Evolutionary conservation across 2,113 vertebrate species (phyloP).

Genomic region (Laticauda colubrina): DNA sequence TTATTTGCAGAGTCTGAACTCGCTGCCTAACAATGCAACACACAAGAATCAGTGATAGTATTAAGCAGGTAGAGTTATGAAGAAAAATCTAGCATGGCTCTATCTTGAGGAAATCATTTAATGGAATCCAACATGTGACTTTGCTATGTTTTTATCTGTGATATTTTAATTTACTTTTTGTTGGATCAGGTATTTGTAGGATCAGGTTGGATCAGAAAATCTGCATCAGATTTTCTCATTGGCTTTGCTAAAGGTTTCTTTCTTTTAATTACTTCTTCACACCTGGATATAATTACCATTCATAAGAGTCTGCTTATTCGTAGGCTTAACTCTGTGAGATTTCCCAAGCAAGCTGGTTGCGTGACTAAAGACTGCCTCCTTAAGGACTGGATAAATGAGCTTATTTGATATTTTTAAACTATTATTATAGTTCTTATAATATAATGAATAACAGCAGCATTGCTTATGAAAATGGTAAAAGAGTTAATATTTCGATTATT

Average conservation of each 20-base stretch:
- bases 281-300: conserved; percentile 45
- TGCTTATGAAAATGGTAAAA: conserved; percentile 53
- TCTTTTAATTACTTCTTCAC: conserved; percentile 29
- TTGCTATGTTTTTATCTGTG: neutral
- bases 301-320: conserved; percentile 34
- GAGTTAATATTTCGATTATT: conserved; percentile 45
- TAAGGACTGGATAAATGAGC: conserved; percentile 60
- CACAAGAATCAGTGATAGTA: neutral
- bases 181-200: neutral
- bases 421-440: neutral
- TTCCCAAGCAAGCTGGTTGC: conserved; percentile 42
- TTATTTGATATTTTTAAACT: conserved; percentile 43
- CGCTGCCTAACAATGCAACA: neutral
- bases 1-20: neutral
- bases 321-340: conserved; percentile 33
- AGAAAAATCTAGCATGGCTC: neutral
- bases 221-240: neutral
- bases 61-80: neutral
- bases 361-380: conserved; percentile 40
- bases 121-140: neutral
- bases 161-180: neutral
- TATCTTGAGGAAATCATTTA: neutral
- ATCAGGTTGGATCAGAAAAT: neutral
- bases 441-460: conserved; percentile 33
- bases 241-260: conserved; percentile 36